phyloP scores from a whole-genome alignment of 2,888 invertebrate species.

The Tenodera sinensis region DNA sequence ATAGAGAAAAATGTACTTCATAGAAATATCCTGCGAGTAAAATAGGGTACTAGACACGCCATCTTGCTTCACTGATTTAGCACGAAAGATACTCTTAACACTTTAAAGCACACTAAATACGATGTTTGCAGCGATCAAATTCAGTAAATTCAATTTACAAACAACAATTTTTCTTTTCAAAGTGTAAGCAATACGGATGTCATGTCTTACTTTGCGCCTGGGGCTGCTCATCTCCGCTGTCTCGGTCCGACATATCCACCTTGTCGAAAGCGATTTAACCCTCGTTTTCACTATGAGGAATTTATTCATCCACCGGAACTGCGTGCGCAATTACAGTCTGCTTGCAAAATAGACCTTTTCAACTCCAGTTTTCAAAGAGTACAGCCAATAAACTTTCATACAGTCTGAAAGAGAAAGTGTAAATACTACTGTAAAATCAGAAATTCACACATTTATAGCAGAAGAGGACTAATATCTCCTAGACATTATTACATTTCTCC shows the following conservation, averaged over 20 bases:
- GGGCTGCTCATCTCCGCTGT: constrained; percentile 43
- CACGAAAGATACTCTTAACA: constrained; percentile 11
- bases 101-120: constrained; percentile 12
- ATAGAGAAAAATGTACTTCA: background rate
- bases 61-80: constrained; percentile 34
- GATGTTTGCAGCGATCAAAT: background rate
- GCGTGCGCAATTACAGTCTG: constrained; percentile 20
- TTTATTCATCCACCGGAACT: constrained; percentile 34
- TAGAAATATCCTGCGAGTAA: constrained; percentile 8
- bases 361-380: background rate
- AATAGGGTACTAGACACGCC: constrained; percentile 30
- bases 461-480: background rate
- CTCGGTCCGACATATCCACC: constrained; percentile 42
- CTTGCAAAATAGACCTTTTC: constrained; percentile 27
- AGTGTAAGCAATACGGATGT: constrained; percentile 27
- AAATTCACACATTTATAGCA: background rate
- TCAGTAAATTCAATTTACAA: constrained; percentile 8
- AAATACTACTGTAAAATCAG: background rate
- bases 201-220: constrained; percentile 42
- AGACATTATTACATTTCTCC: background rate
- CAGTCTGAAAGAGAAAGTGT: background rate
- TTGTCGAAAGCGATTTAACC: constrained; percentile 35
- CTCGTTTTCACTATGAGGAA: constrained; percentile 34
- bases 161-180: constrained; percentile 11
- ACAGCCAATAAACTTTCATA: background rate